Percentiles rank a stretch among this genome's conserved stretches.
Conservation (phyloP, 2,797 vertebrate species). For the Acipenser oxyrinchus region DNA sequence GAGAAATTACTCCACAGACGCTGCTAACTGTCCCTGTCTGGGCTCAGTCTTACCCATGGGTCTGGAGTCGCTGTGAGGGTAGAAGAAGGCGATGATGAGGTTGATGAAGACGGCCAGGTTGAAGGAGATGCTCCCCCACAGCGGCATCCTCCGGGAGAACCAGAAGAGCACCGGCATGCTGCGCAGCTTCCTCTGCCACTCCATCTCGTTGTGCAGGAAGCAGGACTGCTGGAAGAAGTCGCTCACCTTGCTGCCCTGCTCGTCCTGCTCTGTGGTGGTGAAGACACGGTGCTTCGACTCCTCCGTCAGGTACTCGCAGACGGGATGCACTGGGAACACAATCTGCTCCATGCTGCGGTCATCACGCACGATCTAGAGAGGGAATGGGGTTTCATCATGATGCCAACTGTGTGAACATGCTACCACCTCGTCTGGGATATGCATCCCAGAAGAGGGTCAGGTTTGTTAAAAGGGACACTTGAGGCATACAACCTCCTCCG, state of each 20-base stretch:
- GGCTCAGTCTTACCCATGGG: slow-evolving; percentile 19
- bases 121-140: slow-evolving; percentile 97
- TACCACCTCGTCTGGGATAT: no score
- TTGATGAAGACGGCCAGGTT: slow-evolving; percentile 96
- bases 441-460: background rate
- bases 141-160: slow-evolving; percentile 92
- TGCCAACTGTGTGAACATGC: no score
- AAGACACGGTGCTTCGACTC: slow-evolving; percentile 87
- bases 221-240: slow-evolving; percentile 90
- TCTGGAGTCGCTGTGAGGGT: slow-evolving; percentile 62
- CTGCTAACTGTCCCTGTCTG: no score
- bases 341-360: slow-evolving; percentile 98
- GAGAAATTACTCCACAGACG: no score
- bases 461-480: no score
- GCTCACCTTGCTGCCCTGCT: slow-evolving; percentile 96
- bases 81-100: slow-evolving; percentile 97
- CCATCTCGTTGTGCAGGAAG: slow-evolving; percentile 96
- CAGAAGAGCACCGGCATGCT: slow-evolving; percentile 96
- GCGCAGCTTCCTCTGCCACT: slow-evolving; percentile 95
- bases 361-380: slow-evolving; percentile 81
- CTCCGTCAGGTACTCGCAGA: slow-evolving; percentile 89
- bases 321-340: slow-evolving; percentile 84
- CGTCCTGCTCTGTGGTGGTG: slow-evolving; percentile 91
- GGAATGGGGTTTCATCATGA: no score
- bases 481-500: no score